These are phyloP conservation scores for Tokudaia muenninki DNA, from an alignment of 2,797 vertebrate genomes.

Conservation along the genomic window DNA sequence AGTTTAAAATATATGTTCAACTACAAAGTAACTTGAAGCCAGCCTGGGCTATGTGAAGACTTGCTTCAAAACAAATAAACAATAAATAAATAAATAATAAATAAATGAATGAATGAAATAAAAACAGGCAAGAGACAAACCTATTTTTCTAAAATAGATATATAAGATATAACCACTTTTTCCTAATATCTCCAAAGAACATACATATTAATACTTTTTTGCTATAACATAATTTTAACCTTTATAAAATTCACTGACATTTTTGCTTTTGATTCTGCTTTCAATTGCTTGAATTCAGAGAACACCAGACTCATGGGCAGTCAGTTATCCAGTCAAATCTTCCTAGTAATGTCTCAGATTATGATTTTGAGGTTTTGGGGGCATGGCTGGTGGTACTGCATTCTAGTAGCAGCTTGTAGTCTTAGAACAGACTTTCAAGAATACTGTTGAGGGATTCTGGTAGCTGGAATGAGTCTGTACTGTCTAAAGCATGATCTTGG, in stretches of 20 bases:
- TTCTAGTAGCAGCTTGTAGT: neutral
- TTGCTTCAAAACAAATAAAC: neutral
- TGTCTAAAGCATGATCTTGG: neutral
- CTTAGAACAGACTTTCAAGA: neutral
- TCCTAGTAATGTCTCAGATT: too few species aligned
- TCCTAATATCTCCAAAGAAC: neutral
- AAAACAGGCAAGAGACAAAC: neutral
- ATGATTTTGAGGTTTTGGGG: neutral
- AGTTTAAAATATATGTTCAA: neutral
- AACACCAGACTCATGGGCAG: neutral
- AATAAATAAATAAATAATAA: too few species aligned
- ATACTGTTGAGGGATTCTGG: rapidly evolving
- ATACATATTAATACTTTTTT: neutral
- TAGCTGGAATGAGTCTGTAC: neutral
- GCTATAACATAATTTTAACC: neutral
- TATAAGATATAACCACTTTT: neutral
- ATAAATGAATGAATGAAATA: neutral
- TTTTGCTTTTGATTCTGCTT: neutral
- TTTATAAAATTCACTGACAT: constrained; percentile 40
- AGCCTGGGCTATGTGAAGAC: neutral
- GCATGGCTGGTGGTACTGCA: neutral
- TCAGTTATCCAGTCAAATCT: neutral
- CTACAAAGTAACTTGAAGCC: neutral
- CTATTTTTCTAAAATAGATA: neutral
- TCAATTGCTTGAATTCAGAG: neutral